These are phyloP conservation scores for Hoplostethus atlanticus DNA, from an alignment of 2,797 vertebrate species.

Conservation along the genomic window DNA sequence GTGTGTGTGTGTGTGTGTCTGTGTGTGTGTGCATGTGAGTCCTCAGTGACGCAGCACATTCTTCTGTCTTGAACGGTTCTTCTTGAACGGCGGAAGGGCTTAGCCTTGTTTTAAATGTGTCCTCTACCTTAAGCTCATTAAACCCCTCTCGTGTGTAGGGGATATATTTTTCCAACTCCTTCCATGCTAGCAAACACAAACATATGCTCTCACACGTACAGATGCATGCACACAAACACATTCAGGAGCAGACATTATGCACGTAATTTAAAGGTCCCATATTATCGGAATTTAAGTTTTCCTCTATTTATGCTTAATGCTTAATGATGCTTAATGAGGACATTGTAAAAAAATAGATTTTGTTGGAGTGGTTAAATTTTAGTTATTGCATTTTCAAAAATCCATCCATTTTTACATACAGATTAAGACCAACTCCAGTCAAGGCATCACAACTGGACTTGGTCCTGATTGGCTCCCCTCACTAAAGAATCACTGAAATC, in stretches of 20 bases:
- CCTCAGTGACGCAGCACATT: constrained; percentile 42
- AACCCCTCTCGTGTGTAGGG: constrained; percentile 23
- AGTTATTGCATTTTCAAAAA: no score
- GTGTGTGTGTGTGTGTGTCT: constrained; percentile 6
- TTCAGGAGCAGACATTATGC: neutral
- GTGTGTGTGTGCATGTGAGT: constrained; percentile 8
- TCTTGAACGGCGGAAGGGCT: constrained; percentile 55
- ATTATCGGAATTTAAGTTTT: no score
- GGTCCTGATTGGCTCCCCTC: no score
- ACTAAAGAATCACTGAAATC: no score
- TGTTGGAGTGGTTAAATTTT: no score
- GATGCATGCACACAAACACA: neutral
- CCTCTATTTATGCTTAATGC: no score
- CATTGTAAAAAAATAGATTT: no score
- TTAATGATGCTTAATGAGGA: no score
- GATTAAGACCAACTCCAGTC: no score
- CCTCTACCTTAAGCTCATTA: constrained; percentile 53
- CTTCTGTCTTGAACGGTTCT: constrained; percentile 40
- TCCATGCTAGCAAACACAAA: neutral
- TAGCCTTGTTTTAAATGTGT: constrained; percentile 51
- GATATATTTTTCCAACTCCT: constrained; percentile 22
- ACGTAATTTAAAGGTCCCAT: neutral
- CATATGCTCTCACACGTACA: constrained; percentile 1
- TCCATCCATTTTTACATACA: no score
- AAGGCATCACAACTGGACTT: no score